phyloP scores from a whole-genome alignment of 2,888 invertebrate species.

The Trissolcus japonicus region DNA sequence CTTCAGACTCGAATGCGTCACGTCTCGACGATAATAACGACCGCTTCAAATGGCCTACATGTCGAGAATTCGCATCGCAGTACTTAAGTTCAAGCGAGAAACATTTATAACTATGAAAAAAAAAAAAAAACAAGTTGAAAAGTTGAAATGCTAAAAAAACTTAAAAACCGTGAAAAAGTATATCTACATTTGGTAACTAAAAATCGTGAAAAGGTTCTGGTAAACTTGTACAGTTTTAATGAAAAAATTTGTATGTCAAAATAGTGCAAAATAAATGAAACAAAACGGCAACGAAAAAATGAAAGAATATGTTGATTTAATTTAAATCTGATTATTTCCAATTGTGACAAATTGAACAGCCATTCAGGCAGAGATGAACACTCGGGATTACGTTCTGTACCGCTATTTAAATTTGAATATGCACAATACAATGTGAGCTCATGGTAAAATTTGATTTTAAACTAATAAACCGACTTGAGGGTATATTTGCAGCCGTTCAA shows the following conservation, averaged over 20 bases:
- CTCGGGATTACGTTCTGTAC: conserved; percentile 24
- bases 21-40: conserved; percentile 58
- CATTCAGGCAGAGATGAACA: conserved; percentile 14
- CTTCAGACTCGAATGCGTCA: conserved; percentile 45
- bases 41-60: conserved; percentile 53
- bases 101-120: conserved; percentile 4
- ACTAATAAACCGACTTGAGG: conserved; percentile 49
- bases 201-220: too few relatives aligned
- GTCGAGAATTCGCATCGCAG: conserved; percentile 52
- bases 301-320: too few relatives aligned
- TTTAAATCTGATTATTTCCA: background rate
- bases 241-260: too few relatives aligned
- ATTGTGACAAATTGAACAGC: background rate
- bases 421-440: conserved; percentile 35
- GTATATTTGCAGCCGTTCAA: conserved; percentile 54
- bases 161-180: too few relatives aligned
- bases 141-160: too few relatives aligned
- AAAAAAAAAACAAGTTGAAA: too few relatives aligned
- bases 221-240: too few relatives aligned
- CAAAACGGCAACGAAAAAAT: too few relatives aligned
- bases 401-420: conserved; percentile 46
- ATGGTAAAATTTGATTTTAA: conserved; percentile 49
- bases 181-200: too few relatives aligned
- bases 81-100: conserved; percentile 40
- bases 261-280: too few relatives aligned